Base-by-base conservation (phyloP, 2,888 invertebrate species). In the Drosophila ezoana region DNA sequence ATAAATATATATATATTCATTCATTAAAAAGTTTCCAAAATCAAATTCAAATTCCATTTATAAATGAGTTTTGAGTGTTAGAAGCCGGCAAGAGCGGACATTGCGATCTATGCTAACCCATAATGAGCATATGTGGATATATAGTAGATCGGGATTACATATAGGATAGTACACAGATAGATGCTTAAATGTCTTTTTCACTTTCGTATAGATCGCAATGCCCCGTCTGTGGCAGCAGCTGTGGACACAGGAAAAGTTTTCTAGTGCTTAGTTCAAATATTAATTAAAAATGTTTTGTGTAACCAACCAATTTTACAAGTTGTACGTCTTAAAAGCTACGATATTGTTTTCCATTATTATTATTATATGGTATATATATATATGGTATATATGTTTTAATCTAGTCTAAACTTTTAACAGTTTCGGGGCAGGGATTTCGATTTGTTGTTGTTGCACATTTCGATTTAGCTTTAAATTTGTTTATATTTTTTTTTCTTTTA, bases 201-300 rank as follows among this genome's bases (percentile, higher is more conserved):
- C 18, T 14, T 11, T 53, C 11, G 47, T 14, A 44, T 51, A 64
- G 64, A 77, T 60, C 61, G 65, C 40, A 60, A 33, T 48, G 43
- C 56, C 3, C 33, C 10, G 33, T 11, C 33, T 35, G 53, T n/a
- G 40, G 43, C 56, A 37, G 33, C 52, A 61, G 41, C 63, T 16
- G 59, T 63, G 74, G 79, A 79, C 80, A 87, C 71, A 83, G 88
- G 85, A 89, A 85, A 87, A 79, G 81, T 74, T 85, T 82, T 81
- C 79, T 75, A 74, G 60, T 62, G 76, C 81, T 78, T 67, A 76
- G 53, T 65, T 58, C 44, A 59, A 79, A 63, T 76, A 79, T 79
- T 64, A 79, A 79, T 83, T 47, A 63, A 72, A 48, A 32, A 62
- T 81, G 57, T 69, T 57, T 45, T 35, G 64, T 67, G 67, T 72